Percentiles rank a stretch among this genome's conserved stretches.
These are phyloP conservation scores for Osmerus eperlanus DNA, from an alignment of 2,113 vertebrate species.

Conservation along the genomic window DNA sequence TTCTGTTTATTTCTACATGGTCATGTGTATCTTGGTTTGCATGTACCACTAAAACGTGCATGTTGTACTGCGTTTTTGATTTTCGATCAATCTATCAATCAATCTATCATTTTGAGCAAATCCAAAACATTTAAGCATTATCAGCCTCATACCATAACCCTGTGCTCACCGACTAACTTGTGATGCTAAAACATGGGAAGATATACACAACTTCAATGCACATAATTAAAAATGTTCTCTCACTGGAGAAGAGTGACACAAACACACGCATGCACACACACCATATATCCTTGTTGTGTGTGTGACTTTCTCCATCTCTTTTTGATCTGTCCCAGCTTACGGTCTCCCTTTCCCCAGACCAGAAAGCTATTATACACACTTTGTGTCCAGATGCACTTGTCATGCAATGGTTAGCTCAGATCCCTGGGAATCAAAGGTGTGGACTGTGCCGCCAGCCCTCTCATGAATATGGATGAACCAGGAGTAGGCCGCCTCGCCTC, in stretches of 20 bases:
- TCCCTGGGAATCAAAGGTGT: conserved; percentile 66
- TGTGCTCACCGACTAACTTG: conserved; percentile 9
- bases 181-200: neutral
- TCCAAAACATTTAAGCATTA: too few species aligned
- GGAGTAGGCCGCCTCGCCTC: conserved; percentile 42
- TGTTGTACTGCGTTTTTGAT: too few species aligned
- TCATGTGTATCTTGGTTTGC: neutral
- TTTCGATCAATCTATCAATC: too few species aligned
- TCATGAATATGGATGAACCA: conserved; percentile 70
- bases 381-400: conserved; percentile 62
- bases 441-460: conserved; percentile 58
- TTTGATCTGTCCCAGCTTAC: conserved; percentile 60
- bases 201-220: neutral
- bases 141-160: too few species aligned
- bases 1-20: neutral
- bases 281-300: conserved; percentile 16
- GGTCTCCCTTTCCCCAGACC: conserved; percentile 44
- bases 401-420: conserved; percentile 63
- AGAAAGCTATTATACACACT: conserved; percentile 64
- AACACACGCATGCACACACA: conserved; percentile 5
- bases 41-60: neutral
- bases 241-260: conserved; percentile 13
- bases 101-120: too few species aligned
- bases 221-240: neutral
- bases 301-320: neutral